phyloP scores from a whole-genome alignment of 2,113 vertebrate species.

The Phylloscopus trochilus region DNA sequence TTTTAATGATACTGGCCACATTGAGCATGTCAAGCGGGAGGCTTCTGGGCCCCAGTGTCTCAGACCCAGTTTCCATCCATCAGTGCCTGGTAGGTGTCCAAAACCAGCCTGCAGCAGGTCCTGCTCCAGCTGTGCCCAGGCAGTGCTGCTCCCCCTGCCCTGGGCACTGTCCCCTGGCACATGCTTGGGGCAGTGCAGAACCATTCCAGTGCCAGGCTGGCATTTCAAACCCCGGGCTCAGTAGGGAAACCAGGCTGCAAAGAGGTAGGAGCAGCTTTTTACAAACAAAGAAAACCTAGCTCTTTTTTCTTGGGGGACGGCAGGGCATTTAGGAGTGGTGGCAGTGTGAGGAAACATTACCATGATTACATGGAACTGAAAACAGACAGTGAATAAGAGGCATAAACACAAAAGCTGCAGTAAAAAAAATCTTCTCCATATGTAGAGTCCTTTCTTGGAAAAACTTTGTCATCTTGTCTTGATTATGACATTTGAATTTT shows the following conservation, averaged over 20 bases:
- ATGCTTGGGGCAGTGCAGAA: rapidly evolving
- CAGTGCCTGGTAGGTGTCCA: background rate
- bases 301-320: background rate
- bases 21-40: background rate
- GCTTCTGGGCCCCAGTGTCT: background rate
- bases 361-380: background rate
- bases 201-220: background rate
- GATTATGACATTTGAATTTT: background rate
- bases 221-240: background rate
- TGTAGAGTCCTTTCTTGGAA: background rate
- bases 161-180: rapidly evolving
- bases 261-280: background rate
- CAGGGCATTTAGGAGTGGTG: background rate
- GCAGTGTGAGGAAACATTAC: background rate
- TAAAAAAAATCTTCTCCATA: background rate
- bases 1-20: background rate
- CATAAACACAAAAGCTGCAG: background rate
- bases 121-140: background rate
- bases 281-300: background rate
- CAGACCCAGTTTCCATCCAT: background rate
- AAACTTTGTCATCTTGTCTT: background rate
- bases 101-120: background rate
- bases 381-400: background rate
- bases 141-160: background rate
- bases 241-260: background rate